phyloP scores from a whole-genome alignment of 2,888 invertebrate genomes.

The Loripinus fragilis region DNA sequence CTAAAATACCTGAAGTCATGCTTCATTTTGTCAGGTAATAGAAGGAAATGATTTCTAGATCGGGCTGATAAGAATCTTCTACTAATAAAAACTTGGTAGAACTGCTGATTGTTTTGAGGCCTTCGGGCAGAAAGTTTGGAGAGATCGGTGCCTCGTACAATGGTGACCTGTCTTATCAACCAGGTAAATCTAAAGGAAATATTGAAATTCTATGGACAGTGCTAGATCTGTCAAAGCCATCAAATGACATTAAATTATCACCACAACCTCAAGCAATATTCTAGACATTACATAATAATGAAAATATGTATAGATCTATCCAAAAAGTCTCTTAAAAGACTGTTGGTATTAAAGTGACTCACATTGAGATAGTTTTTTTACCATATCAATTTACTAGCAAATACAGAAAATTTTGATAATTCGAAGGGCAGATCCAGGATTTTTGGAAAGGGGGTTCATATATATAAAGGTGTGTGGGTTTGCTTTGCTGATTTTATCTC shows the following conservation, averaged over 20 bases:
- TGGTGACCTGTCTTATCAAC: not conserved
- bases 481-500: no score
- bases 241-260: not conserved
- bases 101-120: not conserved
- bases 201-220: not conserved
- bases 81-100: conserved; percentile 4
- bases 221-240: not conserved
- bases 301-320: no score
- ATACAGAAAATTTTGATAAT: no score
- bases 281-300: no score
- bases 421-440: no score
- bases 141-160: conserved; percentile 6
- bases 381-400: no score
- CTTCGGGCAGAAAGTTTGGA: not conserved
- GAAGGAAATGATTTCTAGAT: not conserved
- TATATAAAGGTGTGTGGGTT: no score
- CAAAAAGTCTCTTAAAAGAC: no score
- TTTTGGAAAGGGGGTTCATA: no score
- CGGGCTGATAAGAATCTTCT: not conserved
- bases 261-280: no score
- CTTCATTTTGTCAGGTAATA: not conserved
- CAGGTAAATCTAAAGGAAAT: conserved; percentile 12
- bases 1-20: conserved; percentile 6
- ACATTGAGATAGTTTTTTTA: no score
- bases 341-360: no score